These are phyloP conservation scores for Pitangus sulphuratus DNA, from an alignment of 2,797 vertebrate species.

Conservation along the genomic window DNA sequence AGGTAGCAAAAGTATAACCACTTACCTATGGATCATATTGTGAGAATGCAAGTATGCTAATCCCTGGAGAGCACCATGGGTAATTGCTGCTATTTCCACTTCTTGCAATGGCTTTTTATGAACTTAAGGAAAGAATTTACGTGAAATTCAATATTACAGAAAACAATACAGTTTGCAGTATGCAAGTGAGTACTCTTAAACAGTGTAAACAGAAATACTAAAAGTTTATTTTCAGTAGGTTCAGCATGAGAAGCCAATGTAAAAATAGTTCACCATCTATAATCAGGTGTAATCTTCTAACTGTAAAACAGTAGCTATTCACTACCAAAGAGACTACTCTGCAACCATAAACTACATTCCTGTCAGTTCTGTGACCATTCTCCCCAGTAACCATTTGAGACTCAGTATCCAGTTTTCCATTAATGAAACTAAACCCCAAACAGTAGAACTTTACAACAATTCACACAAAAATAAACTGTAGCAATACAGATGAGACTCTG, in stretches of 20 bases:
- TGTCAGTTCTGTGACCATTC: neutral
- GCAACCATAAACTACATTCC: neutral
- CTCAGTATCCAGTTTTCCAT: neutral
- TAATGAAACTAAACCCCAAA: neutral
- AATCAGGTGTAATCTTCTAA: neutral
- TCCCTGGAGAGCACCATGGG: conserved; percentile 97
- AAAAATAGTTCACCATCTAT: neutral
- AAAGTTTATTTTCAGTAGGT: neutral
- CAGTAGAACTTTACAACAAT: neutral
- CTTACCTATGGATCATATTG: conserved; percentile 99
- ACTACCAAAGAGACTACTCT: neutral
- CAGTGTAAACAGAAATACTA: neutral
- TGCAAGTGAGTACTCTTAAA: neutral
- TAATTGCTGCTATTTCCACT: conserved; percentile 99
- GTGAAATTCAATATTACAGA: conserved; percentile 56
- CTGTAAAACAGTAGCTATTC: neutral
- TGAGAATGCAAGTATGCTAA: conserved; percentile 99
- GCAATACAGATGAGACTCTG: neutral
- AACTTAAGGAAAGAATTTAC: conserved; percentile 82
- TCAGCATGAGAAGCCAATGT: neutral
- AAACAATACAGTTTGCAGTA: neutral
- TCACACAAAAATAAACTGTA: neutral
- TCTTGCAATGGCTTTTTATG: conserved; percentile 99
- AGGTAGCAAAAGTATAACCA: conserved; percentile 38
- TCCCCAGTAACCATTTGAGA: neutral